Evolutionary conservation across 2,888 invertebrate genomes (phyloP).

Genomic region (Melipona beecheii): DNA sequence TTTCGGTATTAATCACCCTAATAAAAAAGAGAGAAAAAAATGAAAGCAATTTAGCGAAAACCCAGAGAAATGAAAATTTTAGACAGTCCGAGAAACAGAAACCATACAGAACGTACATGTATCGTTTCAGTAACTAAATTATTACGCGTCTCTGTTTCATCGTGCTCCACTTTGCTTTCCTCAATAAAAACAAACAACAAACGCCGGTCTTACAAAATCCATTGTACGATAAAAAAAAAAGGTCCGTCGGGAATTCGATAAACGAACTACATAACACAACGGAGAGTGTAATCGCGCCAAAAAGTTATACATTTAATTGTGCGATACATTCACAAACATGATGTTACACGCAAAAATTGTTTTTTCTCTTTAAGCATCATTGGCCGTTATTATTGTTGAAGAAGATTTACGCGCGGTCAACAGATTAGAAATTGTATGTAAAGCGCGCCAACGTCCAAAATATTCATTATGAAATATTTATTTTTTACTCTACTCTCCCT

Average conservation of each 20-base stretch:
- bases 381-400: not conserved
- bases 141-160: not conserved
- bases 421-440: not conserved
- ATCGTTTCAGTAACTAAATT: not conserved
- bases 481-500: not conserved
- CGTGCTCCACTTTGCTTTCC: not conserved
- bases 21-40: not conserved
- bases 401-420: not conserved
- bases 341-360: not conserved
- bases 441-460: not conserved
- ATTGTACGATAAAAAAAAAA: constrained; percentile 2
- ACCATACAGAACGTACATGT: not conserved
- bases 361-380: not conserved
- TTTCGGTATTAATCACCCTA: not conserved
- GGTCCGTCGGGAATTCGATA: not conserved
- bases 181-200: not conserved
- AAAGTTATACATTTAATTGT: no score
- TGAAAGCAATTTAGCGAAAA: not conserved
- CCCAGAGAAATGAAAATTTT: not conserved
- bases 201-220: constrained; percentile 12
- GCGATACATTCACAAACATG: not conserved
- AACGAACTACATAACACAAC: not conserved
- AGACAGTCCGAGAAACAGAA: no score
- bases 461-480: constrained; percentile 20
- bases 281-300: not conserved